Conservation (phyloP, 2,888 invertebrate species). For the Erebia palarica region DNA sequence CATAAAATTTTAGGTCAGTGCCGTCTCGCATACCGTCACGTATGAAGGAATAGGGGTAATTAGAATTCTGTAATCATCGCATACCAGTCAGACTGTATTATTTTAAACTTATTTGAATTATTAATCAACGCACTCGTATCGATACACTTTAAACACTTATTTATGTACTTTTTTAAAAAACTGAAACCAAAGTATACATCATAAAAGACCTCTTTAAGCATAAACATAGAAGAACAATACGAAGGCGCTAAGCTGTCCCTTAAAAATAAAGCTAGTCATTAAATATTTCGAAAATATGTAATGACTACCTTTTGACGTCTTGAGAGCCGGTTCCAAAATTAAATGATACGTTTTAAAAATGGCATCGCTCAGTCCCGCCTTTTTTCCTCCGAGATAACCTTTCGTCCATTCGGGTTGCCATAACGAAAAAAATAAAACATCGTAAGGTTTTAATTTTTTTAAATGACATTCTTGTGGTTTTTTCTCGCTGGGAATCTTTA, state of each 20-base stretch:
- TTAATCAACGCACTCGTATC: conserved; percentile 29
- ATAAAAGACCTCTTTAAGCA: conserved; percentile 27
- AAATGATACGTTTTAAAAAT: conserved; percentile 83
- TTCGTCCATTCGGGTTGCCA: conserved; percentile 78
- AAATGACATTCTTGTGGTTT: conserved; percentile 81
- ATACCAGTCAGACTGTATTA: conserved; percentile 17
- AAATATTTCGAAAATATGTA: conserved; percentile 70
- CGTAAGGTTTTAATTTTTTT: conserved; percentile 79
- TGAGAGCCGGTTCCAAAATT: conserved; percentile 81
- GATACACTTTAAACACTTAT: conserved; percentile 13
- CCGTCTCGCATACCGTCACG: conserved; percentile 67
- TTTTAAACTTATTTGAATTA: conserved; percentile 33
- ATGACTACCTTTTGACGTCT: conserved; percentile 82
- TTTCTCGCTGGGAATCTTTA: conserved; percentile 75
- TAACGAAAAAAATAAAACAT: conserved; percentile 73
- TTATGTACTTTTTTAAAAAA: background rate
- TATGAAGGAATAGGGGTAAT: conserved; percentile 70
- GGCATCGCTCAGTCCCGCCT: conserved; percentile 81
- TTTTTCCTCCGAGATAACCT: conserved; percentile 80
- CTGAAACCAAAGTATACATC: conserved; percentile 17
- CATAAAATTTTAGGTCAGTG: conserved; percentile 73
- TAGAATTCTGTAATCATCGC: conserved; percentile 60
- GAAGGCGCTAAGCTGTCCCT: conserved; percentile 71
- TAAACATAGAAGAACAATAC: conserved; percentile 41
- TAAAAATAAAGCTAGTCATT: conserved; percentile 48